Conservation (phyloP, 2,888 invertebrate genomes). For the Apodemia mormo region DNA sequence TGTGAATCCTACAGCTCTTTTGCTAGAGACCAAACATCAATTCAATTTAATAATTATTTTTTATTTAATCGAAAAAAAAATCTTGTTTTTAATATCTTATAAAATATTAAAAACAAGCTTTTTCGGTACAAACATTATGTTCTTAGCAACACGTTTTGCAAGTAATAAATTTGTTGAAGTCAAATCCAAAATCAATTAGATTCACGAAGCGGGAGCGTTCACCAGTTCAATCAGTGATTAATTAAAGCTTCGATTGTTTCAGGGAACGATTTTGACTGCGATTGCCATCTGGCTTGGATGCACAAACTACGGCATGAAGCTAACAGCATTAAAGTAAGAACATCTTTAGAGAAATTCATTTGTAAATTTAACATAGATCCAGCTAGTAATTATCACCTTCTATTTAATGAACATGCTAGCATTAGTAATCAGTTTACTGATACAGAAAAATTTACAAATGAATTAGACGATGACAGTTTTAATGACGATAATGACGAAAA, state of each 20-base stretch:
- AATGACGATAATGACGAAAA: slow-evolving; percentile 65
- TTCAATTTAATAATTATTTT: not conserved
- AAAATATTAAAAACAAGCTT: not conserved
- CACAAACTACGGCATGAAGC: slow-evolving; percentile 89
- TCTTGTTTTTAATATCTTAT: too few relatives aligned
- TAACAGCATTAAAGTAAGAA: slow-evolving; percentile 85
- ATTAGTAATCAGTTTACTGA: slow-evolving; percentile 64
- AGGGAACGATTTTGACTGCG: slow-evolving; percentile 92
- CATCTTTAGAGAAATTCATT: slow-evolving; percentile 87
- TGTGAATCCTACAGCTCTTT: too few relatives aligned
- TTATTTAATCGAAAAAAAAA: not conserved
- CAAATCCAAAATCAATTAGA: slow-evolving; percentile 35
- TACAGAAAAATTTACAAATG: slow-evolving; percentile 60
- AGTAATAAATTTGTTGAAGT: slow-evolving; percentile 4
- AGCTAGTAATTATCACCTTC: slow-evolving; percentile 64
- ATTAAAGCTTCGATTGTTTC: slow-evolving; percentile 64
- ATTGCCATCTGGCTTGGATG: slow-evolving; percentile 92
- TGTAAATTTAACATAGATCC: slow-evolving; percentile 84
- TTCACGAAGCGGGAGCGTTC: slow-evolving; percentile 27
- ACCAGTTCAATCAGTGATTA: slow-evolving; percentile 37
- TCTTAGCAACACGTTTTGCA: slow-evolving; percentile 24
- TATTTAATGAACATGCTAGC: slow-evolving; percentile 67
- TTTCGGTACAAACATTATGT: not conserved
- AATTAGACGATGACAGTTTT: slow-evolving; percentile 66
- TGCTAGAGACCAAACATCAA: too few relatives aligned